Evolutionary conservation across 2,888 invertebrate species (phyloP), one percentile per base, ranked within the genome.

Genomic region (Cephonodes hylas): DNA sequence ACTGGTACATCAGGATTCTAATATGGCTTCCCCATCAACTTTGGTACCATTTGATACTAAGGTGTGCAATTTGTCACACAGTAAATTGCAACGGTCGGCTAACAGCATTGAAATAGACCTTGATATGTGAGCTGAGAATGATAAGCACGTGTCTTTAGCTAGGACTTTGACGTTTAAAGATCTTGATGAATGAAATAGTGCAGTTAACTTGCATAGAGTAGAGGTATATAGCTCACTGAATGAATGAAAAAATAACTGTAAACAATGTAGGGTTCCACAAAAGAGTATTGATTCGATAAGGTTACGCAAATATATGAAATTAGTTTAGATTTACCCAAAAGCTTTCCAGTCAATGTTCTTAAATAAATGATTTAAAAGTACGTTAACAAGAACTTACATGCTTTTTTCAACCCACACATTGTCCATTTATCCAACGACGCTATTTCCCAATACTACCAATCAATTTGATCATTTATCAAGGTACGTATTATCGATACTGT

Each of bases 1-100:
- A 89, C 79, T 83, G 84, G 85, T 78, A 87, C 86, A 88, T 88
- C 82, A 70, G 74, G 78, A 87, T 82, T 85, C 74, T 74, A 89
- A 87, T 73, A 88, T 86, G 87, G 89, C 84, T 68, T 80, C 75
- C 66, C 63, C 58, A 65, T 63, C 62, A 67, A 60, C 63, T 67
- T 61, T 65, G 58, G 38, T 15, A 8, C 31, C 53, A 31, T 46
- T 59, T 59, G n/a, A n/a, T 18, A 38, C 42, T 20, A 20, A 31
- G 8, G 18, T 56, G 38, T 44, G 58, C 42, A 42, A 58, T 44
- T 59, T 58, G 57, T 38, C 23, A 38, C 25, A 15, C 15, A 31
- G 10, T 10, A 31, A 53, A 31, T 18, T 53, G 53, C 53, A 53
- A 31, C 20, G 3, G 20, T n/a, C n/a, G n/a, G 13, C 38, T 38